Conservation (phyloP, 2,888 invertebrate species). For the Corbicula japonica region DNA sequence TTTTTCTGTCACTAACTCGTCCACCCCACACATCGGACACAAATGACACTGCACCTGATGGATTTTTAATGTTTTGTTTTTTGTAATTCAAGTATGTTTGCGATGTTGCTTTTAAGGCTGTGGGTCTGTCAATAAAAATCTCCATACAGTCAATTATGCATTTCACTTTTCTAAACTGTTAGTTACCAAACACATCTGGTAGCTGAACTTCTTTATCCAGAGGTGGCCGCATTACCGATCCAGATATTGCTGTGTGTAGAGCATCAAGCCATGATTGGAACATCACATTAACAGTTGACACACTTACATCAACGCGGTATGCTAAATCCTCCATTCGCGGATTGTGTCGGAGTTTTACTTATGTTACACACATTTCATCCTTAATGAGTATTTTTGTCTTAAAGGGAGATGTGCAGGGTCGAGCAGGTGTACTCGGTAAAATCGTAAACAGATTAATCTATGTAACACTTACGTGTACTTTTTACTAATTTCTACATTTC, state of each 20-base stretch:
- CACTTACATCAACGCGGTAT: neutral
- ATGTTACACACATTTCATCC: neutral
- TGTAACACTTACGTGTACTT: no score
- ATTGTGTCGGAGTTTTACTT: neutral
- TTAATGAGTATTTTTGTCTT: no score
- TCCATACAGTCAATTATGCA: slow-evolving; percentile 54
- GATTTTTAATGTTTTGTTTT: slow-evolving; percentile 49
- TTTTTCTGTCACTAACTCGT: slow-evolving; percentile 21
- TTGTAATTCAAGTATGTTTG: slow-evolving; percentile 49
- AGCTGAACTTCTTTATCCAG: neutral
- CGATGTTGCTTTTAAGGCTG: slow-evolving; percentile 22
- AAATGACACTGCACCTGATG: slow-evolving; percentile 7
- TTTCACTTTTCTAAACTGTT: slow-evolving; percentile 3
- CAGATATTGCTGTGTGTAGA: neutral
- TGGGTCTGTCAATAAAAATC: slow-evolving; percentile 40
- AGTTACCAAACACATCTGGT: neutral
- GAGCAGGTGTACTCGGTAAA: no score
- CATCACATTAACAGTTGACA: neutral
- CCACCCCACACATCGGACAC: slow-evolving; percentile 29
- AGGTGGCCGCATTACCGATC: neutral
- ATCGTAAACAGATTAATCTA: no score
- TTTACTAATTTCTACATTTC: no score
- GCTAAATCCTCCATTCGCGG: neutral
- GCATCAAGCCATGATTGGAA: slow-evolving; percentile 1
- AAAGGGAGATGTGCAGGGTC: no score